Evolutionary conservation across 2,113 vertebrate species (phyloP), one percentile per base, ranked within the genome.

Genomic region (pig (Sus scrofa)): DNA sequence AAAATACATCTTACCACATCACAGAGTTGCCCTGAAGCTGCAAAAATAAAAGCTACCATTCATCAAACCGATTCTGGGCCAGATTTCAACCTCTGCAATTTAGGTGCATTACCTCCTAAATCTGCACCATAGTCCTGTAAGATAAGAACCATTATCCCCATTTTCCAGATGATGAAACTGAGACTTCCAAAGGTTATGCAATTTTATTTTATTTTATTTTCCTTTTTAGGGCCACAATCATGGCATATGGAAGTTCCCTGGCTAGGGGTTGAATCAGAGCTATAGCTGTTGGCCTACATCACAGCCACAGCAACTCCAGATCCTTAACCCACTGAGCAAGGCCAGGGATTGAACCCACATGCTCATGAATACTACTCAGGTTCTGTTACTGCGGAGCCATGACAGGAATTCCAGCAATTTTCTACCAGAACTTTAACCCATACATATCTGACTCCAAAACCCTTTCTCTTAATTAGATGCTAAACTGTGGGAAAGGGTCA

Each of bases 1-100:
- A 87, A 86, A 97, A 73, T 58, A 44, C 32, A 14, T 85, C 71
- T 94, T 44, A 58, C 75, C 56, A 74, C 18, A 78, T 73, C 7
- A 34, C 30, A 75, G 77, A 75, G 1, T 26, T 95, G 12, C 60
- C 50, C 16, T 52, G 20, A 91, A 52, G 52, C 34, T 91, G 68
- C 39, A n/a, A 70, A 90, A 93, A 68, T 67, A 84, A 79, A 82
- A 73, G 63, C 9, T 10, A 73, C 7, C 22, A 32, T 39, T 92
- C 67, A 92, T 87, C 58, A 50, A 18, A 44, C 39, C 50, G 39
- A 81, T 15, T 30, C 26, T 70, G 15, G 4, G 8, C 60, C 75
- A 86, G 54, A 70, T 16, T 50, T 37, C 2, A 2, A 75, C 22
- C 27, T 68, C 27, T 2, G 14, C 34, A 24, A 44, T 56, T 81